These are phyloP conservation scores for Galerucella pusilla DNA, from an alignment of 2,888 invertebrate genomes.

Conservation along the genomic window DNA sequence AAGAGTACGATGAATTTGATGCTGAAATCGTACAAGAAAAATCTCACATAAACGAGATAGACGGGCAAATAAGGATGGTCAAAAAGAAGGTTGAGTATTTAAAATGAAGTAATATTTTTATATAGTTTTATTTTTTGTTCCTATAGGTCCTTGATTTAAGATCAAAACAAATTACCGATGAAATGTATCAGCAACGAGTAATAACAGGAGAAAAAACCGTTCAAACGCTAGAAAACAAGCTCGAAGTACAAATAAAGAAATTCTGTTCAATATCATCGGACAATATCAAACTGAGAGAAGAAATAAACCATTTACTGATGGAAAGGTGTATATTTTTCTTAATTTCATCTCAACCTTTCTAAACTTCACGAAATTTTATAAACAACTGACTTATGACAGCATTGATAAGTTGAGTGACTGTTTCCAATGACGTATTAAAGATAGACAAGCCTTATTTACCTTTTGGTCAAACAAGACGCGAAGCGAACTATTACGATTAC, in stretches of 20 bases:
- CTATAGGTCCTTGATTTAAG: slow-evolving; percentile 46
- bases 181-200: slow-evolving; percentile 66
- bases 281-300: slow-evolving; percentile 77
- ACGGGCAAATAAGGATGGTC: slow-evolving; percentile 65
- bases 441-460: no score
- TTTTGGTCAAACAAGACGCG: no score
- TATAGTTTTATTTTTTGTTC: not conserved
- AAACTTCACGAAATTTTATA: no score
- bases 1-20: slow-evolving; percentile 68
- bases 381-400: no score
- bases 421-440: no score
- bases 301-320: slow-evolving; percentile 62
- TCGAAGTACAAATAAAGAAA: slow-evolving; percentile 78
- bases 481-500: no score
- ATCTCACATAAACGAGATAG: slow-evolving; percentile 65
- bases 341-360: not conserved
- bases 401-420: no score
- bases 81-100: slow-evolving; percentile 45
- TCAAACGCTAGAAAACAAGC: slow-evolving; percentile 78
- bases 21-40: slow-evolving; percentile 60
- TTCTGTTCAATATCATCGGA: slow-evolving; percentile 80
- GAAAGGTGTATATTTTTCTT: slow-evolving; percentile 8
- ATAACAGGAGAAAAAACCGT: slow-evolving; percentile 68
- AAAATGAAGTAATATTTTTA: not conserved
- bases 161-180: slow-evolving; percentile 62